Evolutionary conservation across 2,113 vertebrate species (phyloP).

Genomic region (Hippocampus guttulatus): DNA sequence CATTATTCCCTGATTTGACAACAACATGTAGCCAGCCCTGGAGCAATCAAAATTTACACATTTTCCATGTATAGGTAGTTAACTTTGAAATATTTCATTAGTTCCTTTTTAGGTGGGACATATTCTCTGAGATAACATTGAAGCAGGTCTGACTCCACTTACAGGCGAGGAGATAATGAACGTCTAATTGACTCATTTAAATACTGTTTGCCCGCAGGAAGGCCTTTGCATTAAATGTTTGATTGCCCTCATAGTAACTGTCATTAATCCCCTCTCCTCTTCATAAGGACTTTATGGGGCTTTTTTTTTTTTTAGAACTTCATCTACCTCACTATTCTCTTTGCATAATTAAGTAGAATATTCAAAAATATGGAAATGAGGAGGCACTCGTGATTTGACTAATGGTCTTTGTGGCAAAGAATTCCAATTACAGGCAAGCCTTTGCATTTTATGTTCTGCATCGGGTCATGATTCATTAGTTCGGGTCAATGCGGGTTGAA

Average conservation of each 20-base stretch:
- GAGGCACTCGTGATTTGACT: slow-evolving; percentile 87
- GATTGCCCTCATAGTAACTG: slow-evolving; percentile 99
- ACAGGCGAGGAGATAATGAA: slow-evolving; percentile 90
- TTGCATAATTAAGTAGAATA: slow-evolving; percentile 96
- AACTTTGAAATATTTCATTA: slow-evolving; percentile 84
- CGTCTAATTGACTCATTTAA: slow-evolving; percentile 99
- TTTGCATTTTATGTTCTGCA: slow-evolving; percentile 74
- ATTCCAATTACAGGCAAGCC: slow-evolving; percentile 86
- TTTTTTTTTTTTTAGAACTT: slow-evolving; percentile 68
- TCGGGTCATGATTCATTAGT: slow-evolving; percentile 46
- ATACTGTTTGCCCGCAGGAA: slow-evolving; percentile 97
- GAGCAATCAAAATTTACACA: slow-evolving; percentile 64
- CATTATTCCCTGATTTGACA: slow-evolving; percentile 68
- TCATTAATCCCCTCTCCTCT: slow-evolving; percentile 97
- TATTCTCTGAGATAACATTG: slow-evolving; percentile 74
- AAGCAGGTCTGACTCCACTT: slow-evolving; percentile 77
- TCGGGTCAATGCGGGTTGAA: slow-evolving; percentile 51
- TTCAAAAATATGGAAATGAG: slow-evolving; percentile 98
- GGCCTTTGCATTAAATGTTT: slow-evolving; percentile 96
- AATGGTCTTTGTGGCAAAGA: slow-evolving; percentile 90
- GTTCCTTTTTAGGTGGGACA: slow-evolving; percentile 72
- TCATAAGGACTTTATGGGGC: slow-evolving; percentile 99
- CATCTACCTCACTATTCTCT: slow-evolving; percentile 60
- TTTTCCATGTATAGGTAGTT: slow-evolving; percentile 64
- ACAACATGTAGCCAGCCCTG: slow-evolving; percentile 63